Evolutionary conservation across 1,140 invertebrate genomes (phyloP).

Genomic region (Lerema accius): DNA sequence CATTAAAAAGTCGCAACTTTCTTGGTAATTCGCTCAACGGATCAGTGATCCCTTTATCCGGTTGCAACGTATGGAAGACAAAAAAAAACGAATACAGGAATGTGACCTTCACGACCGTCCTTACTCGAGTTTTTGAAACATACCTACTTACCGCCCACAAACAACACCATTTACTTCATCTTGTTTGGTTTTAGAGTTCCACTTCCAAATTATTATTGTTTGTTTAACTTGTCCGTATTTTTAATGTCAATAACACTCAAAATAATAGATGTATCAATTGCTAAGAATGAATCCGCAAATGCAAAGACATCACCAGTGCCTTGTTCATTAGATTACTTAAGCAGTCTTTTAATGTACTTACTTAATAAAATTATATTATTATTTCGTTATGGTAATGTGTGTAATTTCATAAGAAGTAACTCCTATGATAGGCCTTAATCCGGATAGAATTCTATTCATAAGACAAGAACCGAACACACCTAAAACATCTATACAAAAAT

Average conservation of each 20-base stretch:
- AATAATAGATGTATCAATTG: neutral
- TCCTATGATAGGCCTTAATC: too few relatives aligned
- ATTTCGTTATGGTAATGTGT: too few relatives aligned
- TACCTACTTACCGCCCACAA: conserved; percentile 48
- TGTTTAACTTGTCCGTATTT: neutral
- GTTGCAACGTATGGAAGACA: conserved; percentile 48
- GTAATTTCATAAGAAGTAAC: too few relatives aligned
- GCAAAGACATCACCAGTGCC: too few relatives aligned
- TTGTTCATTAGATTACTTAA: too few relatives aligned
- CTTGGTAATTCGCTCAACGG: conserved; percentile 3
- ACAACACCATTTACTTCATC: conserved; percentile 54
- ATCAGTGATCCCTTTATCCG: conserved; percentile 25
- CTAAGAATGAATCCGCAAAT: too few relatives aligned
- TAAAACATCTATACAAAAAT: too few relatives aligned
- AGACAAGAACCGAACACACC: too few relatives aligned
- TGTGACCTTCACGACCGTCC: conserved; percentile 57
- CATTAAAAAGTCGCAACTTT: neutral
- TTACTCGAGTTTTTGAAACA: conserved; percentile 64
- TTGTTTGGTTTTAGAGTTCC: conserved; percentile 30
- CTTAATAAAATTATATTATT: too few relatives aligned
- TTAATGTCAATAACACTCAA: neutral
- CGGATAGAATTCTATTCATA: too few relatives aligned
- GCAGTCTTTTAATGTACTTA: too few relatives aligned
- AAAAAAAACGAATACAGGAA: conserved; percentile 43
- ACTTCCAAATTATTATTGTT: neutral